Conservation (phyloP, 2,888 invertebrate genomes). For the Protophormia terraenovae region DNA sequence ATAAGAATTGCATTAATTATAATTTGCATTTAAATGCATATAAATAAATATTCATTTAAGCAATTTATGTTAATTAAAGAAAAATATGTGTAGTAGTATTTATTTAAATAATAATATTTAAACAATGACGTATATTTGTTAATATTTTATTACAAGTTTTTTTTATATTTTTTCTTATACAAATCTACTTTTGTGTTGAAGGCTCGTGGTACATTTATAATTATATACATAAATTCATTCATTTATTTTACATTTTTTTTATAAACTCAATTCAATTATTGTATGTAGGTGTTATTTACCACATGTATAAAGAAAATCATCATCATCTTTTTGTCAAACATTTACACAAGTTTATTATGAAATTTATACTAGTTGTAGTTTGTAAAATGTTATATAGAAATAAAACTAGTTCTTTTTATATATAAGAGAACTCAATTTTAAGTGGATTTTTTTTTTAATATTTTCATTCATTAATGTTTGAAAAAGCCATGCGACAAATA, state of each 20-base stretch:
- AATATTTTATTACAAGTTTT: background rate
- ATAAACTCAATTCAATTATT: slow-evolving; percentile 33
- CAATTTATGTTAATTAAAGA: background rate
- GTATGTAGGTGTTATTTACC: slow-evolving; percentile 49
- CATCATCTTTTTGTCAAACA: slow-evolving; percentile 20
- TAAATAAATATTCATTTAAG: slow-evolving; percentile 4
- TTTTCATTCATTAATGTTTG: slow-evolving; percentile 48
- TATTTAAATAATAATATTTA: slow-evolving; percentile 12
- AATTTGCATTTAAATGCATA: background rate
- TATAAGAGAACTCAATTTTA: slow-evolving; percentile 5
- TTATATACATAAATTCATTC: slow-evolving; percentile 4
- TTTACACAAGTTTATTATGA: slow-evolving; percentile 16
- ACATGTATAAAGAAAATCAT: slow-evolving; percentile 37
- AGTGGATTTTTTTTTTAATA: background rate
- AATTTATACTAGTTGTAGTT: slow-evolving; percentile 16
- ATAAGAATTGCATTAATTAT: background rate
- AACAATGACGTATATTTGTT: slow-evolving; percentile 40
- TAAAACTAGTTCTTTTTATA: slow-evolving; percentile 8
- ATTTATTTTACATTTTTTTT: background rate
- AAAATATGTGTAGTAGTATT: background rate
- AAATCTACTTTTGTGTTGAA: background rate
- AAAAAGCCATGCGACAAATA: slow-evolving; percentile 20
- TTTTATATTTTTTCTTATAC: background rate
- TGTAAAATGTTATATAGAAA: background rate
- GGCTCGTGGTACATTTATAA: background rate